Evolutionary conservation across 2,113 vertebrate species (phyloP), one percentile per base, ranked within the genome.

Genomic region (Cyrtonyx montezumae): DNA sequence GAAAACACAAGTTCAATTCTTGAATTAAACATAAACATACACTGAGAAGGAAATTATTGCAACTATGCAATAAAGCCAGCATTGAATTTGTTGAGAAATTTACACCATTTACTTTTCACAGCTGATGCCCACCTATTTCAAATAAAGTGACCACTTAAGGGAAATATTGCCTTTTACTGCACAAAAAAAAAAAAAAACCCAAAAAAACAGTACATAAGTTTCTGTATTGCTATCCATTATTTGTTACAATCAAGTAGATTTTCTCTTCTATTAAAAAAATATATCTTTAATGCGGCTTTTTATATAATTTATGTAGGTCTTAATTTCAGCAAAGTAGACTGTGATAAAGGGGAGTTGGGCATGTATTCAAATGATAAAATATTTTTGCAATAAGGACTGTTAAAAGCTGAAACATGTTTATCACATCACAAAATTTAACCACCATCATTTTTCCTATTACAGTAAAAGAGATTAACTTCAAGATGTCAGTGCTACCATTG

Each of bases 151-250:
- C n/a, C 6, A 53, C 94, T 73, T 76, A 84, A 3, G 18, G 73
- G 13, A 96, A 93, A 21, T 48, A 55, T 70, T 82, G 32, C 59
- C 77, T 94, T 79, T 87, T 81, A 91, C 34, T 81, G 51, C 25
- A 87, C 22, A 96, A 94, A 96, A 89, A 96, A 89, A 93, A 34
- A 32, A 4, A 93, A 34, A 32, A 4, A n/a, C n/a, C n/a, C n/a
- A n/a, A n/a, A n/a, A 93, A 34, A 32, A 4, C 55, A 40, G 9
- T 78, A 96, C 95, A 94, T 75, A 84, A 92, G 49, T 66, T 94
- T 76, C 67, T 85, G 14, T 59, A 91, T 63, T 88, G 46, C 67
- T 96, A 69, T 48, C 59, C 80, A 79, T 73, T 92, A 82, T 70
- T 94, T 80, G 37, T 65, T 69, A 70, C 81, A 95, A 91, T 88